Evolutionary conservation across 2,888 invertebrate species (phyloP), one percentile per base, ranked within the genome.

Genomic region (Lypha dubia): DNA sequence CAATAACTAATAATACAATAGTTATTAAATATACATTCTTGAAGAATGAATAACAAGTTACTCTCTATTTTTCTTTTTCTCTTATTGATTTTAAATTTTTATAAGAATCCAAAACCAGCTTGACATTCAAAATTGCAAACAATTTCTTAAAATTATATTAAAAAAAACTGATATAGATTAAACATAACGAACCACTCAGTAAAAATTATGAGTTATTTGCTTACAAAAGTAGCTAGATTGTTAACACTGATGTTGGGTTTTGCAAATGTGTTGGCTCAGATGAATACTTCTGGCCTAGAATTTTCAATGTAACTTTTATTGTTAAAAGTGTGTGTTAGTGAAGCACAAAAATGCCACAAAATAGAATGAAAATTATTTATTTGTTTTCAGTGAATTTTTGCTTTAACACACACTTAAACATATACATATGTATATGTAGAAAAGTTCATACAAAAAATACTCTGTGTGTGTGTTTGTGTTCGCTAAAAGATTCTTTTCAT

Each of bases 241-340:
- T 28, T 2, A 22, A 68, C 76, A 68, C 32, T 41, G 58, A 60
- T 28, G 28, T 17, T 46, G 9, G 9, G 35, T 56, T 35, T 32
- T 3, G 62, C 22, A 17, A 63, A 60, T 75, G 41, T 77, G 62
- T 82, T 53, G 58, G 51, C 79, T 67, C 17, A 73, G 49, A 63
- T 67, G 60, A 65, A 68, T 83, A 41, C 77, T 71, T 73, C 63
- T 86, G 76, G 86, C 88, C 84, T 87, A 85, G 86, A 89, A 86
- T 88, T 89, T 88, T 77, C 84, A 83, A 68, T 79, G 75, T 63
- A 71, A 75, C 75, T 79, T 82, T 79, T 51, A 65, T 79, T 77
- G 49, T 24, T 74, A 51, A 67, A 71, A 51, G 63, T 58, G 13
- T 80, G 76, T 63, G 53, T 60, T 65, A 84, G 81, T 84, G 68